Base-by-base conservation (phyloP, 2,888 invertebrate species). In the Agrilus mali region DNA sequence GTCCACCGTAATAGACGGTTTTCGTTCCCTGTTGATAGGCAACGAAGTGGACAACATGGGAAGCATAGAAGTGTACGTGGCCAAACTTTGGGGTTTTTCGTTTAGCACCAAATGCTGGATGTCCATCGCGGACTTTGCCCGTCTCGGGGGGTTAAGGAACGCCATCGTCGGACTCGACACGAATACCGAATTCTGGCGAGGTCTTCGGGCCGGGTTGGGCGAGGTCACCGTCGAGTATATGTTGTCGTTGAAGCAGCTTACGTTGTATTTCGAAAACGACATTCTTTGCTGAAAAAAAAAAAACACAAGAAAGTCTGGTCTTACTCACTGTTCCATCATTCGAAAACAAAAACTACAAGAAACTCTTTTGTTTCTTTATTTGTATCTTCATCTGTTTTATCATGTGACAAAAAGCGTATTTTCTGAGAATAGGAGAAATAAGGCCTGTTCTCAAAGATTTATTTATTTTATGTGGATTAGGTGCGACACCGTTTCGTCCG, bases 111-210 rank as follows among this genome's bases (percentile, higher is more conserved):
- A 69, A 20, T 85, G 84, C 56, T 87, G 86, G 12, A 89, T 75
- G 61, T 90, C 88, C 53, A 88, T 80, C 2, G 88, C 89, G 33
- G 86, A 86, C 54, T 87, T 83, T 5, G 83, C 82, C 47, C 86
- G 79, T 10, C 89, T 70, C 0, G 86, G 83, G 1, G 81, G 78
- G 48, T 82, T 74, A 43, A 83, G 70, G 40, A 80, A 77, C 63
- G 77, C 77, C 51, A 76, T 74, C 1, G 77, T 72, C 53, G 78
- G 71, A 50, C 78, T 77, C 72, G 45, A 86, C 31, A 88, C 87
- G 68, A 90, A 89, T 13, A 90, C 88, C 4, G 89, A 89, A 67
- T 89, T 89, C 69, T 88, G 82, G 10, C 83, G 69, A 1, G 76
- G 78, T 15, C 82, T 67, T 35, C 57, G 53, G 43, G 48, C 56